Evolutionary conservation across 2,113 vertebrate species (phyloP).

Genomic region (Arvicanthis niloticus): DNA sequence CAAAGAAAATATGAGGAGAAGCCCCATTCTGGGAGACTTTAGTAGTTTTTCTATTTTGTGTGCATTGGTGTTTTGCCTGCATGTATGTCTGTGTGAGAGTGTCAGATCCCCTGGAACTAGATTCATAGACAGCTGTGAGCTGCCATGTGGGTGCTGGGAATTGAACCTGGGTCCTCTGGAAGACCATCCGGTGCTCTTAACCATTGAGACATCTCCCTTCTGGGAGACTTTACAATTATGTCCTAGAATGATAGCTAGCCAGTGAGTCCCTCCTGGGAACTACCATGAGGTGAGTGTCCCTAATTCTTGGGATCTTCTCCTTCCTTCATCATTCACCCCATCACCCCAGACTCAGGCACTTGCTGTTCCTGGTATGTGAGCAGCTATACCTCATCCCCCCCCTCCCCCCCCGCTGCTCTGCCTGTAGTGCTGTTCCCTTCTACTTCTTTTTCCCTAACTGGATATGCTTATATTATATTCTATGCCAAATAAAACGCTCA

Average conservation of each 20-base stretch:
- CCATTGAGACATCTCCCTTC: too few relatives aligned
- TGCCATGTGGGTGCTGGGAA: too few relatives aligned
- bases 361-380: background rate
- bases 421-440: background rate
- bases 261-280: background rate
- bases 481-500: background rate
- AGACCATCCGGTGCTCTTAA: too few relatives aligned
- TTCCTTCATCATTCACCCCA: accelerated
- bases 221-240: background rate
- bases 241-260: accelerated
- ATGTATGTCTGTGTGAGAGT: too few relatives aligned
- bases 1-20: background rate
- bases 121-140: too few relatives aligned
- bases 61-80: too few relatives aligned
- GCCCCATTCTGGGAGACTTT: background rate
- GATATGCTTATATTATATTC: background rate
- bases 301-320: background rate
- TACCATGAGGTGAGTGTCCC: accelerated
- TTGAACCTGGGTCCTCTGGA: too few relatives aligned
- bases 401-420: background rate
- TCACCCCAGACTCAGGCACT: background rate
- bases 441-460: background rate
- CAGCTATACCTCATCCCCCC: accelerated
- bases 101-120: too few relatives aligned
- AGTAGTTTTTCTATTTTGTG: too few relatives aligned